Evolutionary conservation across 2,113 vertebrate species (phyloP).

Genomic region (Polypterus bichir): DNA sequence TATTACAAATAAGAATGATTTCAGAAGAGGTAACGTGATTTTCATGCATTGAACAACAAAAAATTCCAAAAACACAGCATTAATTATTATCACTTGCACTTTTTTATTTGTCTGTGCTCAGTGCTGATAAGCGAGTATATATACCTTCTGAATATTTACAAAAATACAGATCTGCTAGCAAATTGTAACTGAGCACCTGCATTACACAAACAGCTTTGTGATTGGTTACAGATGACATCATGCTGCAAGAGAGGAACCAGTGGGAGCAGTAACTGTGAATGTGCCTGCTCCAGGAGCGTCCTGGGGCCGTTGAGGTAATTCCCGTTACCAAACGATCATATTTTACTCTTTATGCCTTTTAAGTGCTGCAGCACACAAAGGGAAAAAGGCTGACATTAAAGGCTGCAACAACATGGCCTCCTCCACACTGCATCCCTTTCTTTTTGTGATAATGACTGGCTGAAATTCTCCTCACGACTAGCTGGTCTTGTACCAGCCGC

Average conservation of each 20-base stretch:
- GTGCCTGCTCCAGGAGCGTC: not conserved
- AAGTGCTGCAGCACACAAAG: too few species aligned
- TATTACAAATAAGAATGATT: too few species aligned
- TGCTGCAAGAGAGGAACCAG: not conserved
- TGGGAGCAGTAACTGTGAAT: not conserved
- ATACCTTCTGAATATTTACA: not conserved
- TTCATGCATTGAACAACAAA: too few species aligned
- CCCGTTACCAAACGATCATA: not conserved
- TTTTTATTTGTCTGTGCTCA: too few species aligned
- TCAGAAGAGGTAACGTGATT: too few species aligned
- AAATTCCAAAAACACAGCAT: too few species aligned
- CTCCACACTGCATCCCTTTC: slow-evolving; percentile 8
- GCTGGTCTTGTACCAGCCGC: not conserved
- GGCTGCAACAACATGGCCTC: slow-evolving; percentile 22
- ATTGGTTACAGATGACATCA: slow-evolving; percentile 14
- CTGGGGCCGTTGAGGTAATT: not conserved
- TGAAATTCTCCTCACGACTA: slow-evolving; percentile 2
- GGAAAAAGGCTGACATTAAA: slow-evolving; percentile 15
- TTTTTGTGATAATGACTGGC: not conserved
- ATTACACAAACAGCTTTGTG: not conserved
- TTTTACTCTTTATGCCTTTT: not conserved
- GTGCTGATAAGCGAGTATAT: too few species aligned
- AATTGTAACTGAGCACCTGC: not conserved
- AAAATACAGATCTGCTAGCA: not conserved
- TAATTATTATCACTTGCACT: too few species aligned